These are phyloP conservation scores for Tethya wilhelma DNA, from an alignment of 37 sponge, comb jelly and placozoan genomes.

Conservation along the genomic window DNA sequence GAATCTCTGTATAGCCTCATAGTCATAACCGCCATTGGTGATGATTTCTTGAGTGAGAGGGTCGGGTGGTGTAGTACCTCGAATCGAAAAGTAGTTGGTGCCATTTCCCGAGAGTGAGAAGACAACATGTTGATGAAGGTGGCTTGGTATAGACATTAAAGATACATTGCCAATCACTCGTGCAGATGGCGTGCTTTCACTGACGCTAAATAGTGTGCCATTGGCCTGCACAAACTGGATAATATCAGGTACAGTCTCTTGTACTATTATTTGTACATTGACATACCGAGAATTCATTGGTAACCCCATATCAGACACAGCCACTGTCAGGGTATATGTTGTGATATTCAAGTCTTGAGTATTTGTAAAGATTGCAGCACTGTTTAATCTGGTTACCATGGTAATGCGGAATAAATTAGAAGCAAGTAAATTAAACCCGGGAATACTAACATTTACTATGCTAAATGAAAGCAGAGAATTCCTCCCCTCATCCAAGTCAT, in stretches of 20 bases:
- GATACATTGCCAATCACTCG: constrained; percentile 4
- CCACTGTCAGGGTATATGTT: not conserved
- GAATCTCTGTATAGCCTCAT: constrained; percentile 1
- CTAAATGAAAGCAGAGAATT: constrained; percentile 1
- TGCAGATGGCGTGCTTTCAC: constrained; percentile 10
- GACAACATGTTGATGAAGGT: not conserved
- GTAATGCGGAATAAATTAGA: not conserved
- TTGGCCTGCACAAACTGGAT: constrained; percentile 4
- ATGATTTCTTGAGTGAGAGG: constrained; percentile 7
- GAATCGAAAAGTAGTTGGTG: not conserved
- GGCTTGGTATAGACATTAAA: not conserved
- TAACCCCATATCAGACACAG: constrained; percentile 22
- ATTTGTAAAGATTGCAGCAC: constrained; percentile 7
- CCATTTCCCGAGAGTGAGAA: not conserved
- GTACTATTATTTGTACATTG: not conserved
- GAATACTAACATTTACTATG: not conserved
- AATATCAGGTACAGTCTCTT: constrained; percentile 3
- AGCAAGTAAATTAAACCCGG: too few species aligned
- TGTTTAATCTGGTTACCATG: too few species aligned
- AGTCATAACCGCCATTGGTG: not conserved
- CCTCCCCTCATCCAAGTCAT: constrained; percentile 15
- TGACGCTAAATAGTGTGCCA: constrained; percentile 23
- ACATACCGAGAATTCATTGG: not conserved
- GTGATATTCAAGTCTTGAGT: not conserved
- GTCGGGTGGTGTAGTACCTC: too few species aligned